These are phyloP conservation scores for Leptothorax acervorum DNA, from an alignment of 2,888 invertebrate species.

Conservation along the genomic window DNA sequence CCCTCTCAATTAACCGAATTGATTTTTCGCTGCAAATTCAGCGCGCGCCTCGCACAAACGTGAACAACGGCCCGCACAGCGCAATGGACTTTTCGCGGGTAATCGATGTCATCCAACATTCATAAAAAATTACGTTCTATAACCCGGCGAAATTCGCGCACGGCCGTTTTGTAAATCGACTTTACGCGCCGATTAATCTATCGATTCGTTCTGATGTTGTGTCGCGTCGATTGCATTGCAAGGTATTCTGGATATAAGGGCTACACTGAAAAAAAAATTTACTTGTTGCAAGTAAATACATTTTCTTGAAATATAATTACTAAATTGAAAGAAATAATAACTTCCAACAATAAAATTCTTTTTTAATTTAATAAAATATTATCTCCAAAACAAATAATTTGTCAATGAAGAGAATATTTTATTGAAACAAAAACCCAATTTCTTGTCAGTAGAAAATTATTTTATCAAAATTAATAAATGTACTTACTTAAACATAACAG, in stretches of 20 bases:
- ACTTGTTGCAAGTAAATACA: too few relatives aligned
- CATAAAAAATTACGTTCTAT: constrained; percentile 38
- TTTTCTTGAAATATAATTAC: too few relatives aligned
- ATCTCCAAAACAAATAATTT: too few relatives aligned
- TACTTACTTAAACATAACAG: too few relatives aligned
- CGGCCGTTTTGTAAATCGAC: constrained; percentile 24
- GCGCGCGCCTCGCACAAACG: constrained; percentile 53
- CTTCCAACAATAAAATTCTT: too few relatives aligned
- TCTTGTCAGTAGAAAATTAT: too few relatives aligned
- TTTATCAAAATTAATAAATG: too few relatives aligned
- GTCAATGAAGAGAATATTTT: too few relatives aligned
- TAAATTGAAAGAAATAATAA: too few relatives aligned
- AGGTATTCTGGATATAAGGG: not conserved
- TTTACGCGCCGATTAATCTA: constrained; percentile 7
- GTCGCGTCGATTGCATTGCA: not conserved
- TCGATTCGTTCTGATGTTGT: not conserved
- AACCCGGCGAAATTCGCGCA: constrained; percentile 16
- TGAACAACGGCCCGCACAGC: constrained; percentile 65
- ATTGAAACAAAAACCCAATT: too few relatives aligned
- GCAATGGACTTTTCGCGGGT: constrained; percentile 68
- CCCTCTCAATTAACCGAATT: constrained; percentile 83
- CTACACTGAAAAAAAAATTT: too few relatives aligned
- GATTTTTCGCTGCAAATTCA: constrained; percentile 76
- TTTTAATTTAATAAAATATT: too few relatives aligned
- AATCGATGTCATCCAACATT: constrained; percentile 51